Evolutionary conservation across 2,888 invertebrate genomes (phyloP), one percentile per base, ranked within the genome.

Genomic region (Cryptocephalus moraei): DNA sequence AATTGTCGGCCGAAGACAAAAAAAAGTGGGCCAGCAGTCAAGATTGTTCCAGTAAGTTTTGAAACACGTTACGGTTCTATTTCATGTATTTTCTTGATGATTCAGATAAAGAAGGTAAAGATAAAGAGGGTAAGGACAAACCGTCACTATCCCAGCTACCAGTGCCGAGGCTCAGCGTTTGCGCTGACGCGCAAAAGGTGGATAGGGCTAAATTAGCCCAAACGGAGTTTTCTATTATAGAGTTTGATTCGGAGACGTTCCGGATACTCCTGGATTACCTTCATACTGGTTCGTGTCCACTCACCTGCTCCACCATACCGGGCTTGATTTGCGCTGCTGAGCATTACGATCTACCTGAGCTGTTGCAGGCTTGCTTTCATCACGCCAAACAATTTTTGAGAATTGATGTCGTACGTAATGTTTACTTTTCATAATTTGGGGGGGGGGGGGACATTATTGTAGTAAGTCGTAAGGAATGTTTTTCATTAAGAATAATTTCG

Each of bases 151-250:
- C 78, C 50, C 84, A 86, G 56, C 72, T 91, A 53, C 89, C 86
- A 32, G 89, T 92, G 38, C 91, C 92, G 41, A 78, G 91, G 56
- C 76, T 93, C 47, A 91, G 91, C 54, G 91, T 93, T 45, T 93
- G 92, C 71, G 92, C 92, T 6, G 91, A 93, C 67, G 90, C 90
- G 53, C 92, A 92, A 68, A 93, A 93, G 75, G 91, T 93, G 14
- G 93, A 93, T 70, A 78, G 91, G 54, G 84, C 89, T 50, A 92
- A 92, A 73, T 74, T 93, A 52, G 91, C 91, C 45, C 92, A 93
- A 74, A 91, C 91, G 56, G 93, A 93, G 84, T 93, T 93, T 73
- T 88, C 88, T 56, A 91, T 93, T 66, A 92, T 92, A 65, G 93
- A 93, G 73, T 93, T 93, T 71, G 93, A 93, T 73, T 86, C 91